Conservation (phyloP, 1,140 invertebrate species). For the Heliconius eleuchia region DNA sequence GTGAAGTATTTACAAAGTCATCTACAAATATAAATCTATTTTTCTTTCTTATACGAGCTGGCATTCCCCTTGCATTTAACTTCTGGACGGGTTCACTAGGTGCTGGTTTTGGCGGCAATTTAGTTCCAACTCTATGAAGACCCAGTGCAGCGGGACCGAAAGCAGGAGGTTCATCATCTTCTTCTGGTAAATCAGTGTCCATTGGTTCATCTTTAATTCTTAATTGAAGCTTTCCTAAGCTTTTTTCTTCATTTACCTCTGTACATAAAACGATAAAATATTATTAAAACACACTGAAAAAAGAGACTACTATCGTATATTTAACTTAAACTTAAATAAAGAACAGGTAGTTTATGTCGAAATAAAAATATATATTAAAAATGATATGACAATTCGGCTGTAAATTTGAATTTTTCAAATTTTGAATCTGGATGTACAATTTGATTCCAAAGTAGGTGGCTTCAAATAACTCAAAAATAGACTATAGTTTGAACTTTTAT, state of each 20-base stretch:
- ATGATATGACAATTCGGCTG: slow-evolving; percentile 59
- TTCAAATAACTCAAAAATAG: slow-evolving; percentile 36
- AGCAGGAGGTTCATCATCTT: slow-evolving; percentile 85
- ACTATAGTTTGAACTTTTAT: slow-evolving; percentile 38
- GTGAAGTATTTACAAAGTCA: slow-evolving; percentile 91
- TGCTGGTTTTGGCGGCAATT: slow-evolving; percentile 86
- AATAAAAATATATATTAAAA: slow-evolving; percentile 36
- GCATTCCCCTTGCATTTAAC: slow-evolving; percentile 92
- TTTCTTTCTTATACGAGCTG: slow-evolving; percentile 93
- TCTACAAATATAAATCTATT: slow-evolving; percentile 96
- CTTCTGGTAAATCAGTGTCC: slow-evolving; percentile 84
- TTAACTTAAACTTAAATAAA: slow-evolving; percentile 23
- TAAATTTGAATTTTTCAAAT: slow-evolving; percentile 82
- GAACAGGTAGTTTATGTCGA: slow-evolving; percentile 39
- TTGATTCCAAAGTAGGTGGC: slow-evolving; percentile 50
- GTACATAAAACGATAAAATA: slow-evolving; percentile 47
- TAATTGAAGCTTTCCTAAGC: slow-evolving; percentile 65
- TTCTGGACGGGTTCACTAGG: slow-evolving; percentile 87
- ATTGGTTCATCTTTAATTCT: slow-evolving; percentile 83
- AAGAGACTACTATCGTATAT: neutral
- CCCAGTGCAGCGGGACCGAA: slow-evolving; percentile 89
- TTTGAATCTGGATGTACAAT: slow-evolving; percentile 62
- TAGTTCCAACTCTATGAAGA: slow-evolving; percentile 89
- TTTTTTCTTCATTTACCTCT: slow-evolving; percentile 61
- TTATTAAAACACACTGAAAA: neutral